Conservation (phyloP, 2,797 vertebrate genomes). For the Sylvia borin region DNA sequence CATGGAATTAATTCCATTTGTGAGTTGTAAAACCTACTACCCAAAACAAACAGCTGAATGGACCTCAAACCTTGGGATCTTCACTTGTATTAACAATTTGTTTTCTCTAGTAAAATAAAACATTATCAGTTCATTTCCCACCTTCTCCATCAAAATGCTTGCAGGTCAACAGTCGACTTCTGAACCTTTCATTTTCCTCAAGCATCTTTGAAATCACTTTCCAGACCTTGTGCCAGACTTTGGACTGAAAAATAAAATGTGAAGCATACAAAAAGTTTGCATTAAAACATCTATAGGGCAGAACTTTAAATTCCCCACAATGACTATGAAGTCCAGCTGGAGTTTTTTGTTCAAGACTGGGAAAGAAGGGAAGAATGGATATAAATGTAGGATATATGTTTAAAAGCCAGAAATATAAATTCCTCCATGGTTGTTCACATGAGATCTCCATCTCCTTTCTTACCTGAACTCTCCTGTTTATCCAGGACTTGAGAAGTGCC, state of each 20-base stretch:
- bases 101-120: background rate
- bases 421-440: background rate
- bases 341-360: background rate
- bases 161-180: constrained; percentile 76
- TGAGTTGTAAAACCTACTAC: background rate
- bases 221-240: constrained; percentile 76
- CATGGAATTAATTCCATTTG: background rate
- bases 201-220: constrained; percentile 88
- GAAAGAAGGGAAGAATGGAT: background rate
- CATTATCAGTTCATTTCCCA: constrained; percentile 22
- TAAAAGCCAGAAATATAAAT: background rate
- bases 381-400: background rate
- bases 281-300: background rate
- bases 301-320: background rate
- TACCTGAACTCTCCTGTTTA: background rate
- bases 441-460: background rate
- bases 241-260: constrained; percentile 71
- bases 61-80: background rate
- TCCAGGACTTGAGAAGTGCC: background rate
- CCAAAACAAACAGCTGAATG: background rate
- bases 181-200: constrained; percentile 85
- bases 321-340: background rate
- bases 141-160: constrained; percentile 50
- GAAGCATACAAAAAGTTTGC: background rate
- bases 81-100: background rate